phyloP scores from a whole-genome alignment of 64 coral and sea anemone genomes.

The Montipora sp. region DNA sequence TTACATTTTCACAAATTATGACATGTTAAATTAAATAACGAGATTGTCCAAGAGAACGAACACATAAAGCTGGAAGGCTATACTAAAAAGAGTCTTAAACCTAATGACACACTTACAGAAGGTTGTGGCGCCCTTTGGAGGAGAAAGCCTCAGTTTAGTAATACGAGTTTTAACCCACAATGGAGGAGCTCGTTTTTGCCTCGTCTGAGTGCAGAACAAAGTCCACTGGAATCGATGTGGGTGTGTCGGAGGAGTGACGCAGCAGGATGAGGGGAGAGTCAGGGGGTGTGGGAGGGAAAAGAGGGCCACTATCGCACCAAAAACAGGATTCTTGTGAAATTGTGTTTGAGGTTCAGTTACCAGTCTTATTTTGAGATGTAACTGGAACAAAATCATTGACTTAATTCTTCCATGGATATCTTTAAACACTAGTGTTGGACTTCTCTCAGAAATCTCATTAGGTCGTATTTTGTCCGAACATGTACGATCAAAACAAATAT shows the following conservation, averaged over 20 bases:
- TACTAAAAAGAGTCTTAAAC: background rate
- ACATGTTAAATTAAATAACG: background rate
- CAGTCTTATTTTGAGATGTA: background rate
- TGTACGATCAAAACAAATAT: background rate
- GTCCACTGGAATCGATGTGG: background rate
- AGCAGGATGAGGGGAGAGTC: background rate
- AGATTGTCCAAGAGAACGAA: background rate
- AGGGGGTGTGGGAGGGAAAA: background rate
- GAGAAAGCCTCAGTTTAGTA: conserved; percentile 25
- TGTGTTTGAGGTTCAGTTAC: too few relatives aligned
- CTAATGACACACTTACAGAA: background rate
- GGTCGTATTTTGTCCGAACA: background rate
- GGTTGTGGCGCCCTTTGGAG: background rate
- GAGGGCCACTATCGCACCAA: too few relatives aligned
- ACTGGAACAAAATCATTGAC: background rate
- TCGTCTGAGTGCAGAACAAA: conserved; percentile 6
- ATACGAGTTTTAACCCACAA: background rate
- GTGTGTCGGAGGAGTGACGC: background rate
- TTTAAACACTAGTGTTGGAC: background rate
- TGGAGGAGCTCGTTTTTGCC: background rate
- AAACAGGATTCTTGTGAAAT: too few relatives aligned
- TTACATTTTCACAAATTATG: too few relatives aligned
- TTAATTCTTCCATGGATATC: background rate
- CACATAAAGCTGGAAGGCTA: background rate
- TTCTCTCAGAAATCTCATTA: background rate